Conservation (phyloP, 2,797 vertebrate species). For the Miichthys miiuy region DNA sequence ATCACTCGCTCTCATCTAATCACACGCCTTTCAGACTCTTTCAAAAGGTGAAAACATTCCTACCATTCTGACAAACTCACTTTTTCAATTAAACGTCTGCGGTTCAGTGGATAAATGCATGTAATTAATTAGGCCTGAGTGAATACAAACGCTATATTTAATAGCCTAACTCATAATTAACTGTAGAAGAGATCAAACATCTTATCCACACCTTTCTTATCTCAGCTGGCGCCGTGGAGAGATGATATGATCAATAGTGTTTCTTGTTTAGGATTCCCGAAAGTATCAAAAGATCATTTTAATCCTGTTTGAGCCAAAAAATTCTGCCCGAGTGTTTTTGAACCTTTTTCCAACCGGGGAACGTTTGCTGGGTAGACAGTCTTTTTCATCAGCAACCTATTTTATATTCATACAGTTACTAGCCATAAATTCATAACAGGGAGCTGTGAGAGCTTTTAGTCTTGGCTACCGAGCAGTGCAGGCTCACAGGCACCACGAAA, state of each 20-base stretch:
- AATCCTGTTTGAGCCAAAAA: constrained; percentile 37
- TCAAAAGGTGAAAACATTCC: constrained; percentile 64
- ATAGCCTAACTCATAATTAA: constrained; percentile 60
- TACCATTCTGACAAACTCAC: constrained; percentile 44
- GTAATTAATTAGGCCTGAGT: constrained; percentile 64
- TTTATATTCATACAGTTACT: constrained; percentile 55
- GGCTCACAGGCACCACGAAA: constrained; percentile 32
- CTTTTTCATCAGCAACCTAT: constrained; percentile 30
- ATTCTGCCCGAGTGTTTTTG: constrained; percentile 40
- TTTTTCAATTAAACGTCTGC: constrained; percentile 68
- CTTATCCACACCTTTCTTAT: constrained; percentile 32
- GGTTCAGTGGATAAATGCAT: constrained; percentile 50
- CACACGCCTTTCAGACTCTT: constrained; percentile 57
- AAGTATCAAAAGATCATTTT: constrained; percentile 53
- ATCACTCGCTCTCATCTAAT: constrained; percentile 71
- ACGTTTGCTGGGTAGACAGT: constrained; percentile 5
- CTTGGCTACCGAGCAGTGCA: constrained; percentile 4
- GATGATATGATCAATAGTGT: constrained; percentile 14
- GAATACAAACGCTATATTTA: constrained; percentile 47
- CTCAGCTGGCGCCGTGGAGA: not conserved
- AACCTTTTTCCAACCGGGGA: constrained; percentile 49
- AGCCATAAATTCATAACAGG: constrained; percentile 52
- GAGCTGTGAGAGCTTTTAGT: constrained; percentile 35
- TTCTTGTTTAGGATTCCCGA: constrained; percentile 36
- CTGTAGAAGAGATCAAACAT: constrained; percentile 47